phyloP scores from a whole-genome alignment of 2,888 invertebrate genomes.

The Prosapia bicincta region DNA sequence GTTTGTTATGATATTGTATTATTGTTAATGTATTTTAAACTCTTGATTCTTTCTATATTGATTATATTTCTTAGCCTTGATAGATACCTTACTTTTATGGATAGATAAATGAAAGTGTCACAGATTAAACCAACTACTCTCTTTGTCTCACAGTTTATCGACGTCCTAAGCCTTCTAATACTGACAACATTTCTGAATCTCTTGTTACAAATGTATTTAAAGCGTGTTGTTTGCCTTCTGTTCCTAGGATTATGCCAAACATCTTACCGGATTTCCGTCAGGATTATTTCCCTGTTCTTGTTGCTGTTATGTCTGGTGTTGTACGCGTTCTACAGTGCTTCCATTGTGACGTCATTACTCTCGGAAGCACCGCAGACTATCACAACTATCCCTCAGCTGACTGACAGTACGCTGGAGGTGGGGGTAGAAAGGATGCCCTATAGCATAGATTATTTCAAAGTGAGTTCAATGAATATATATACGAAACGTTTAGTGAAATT shows the following conservation, averaged over 20 bases:
- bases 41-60: too few species aligned
- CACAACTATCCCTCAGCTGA: slow-evolving; percentile 31
- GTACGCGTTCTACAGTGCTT: slow-evolving; percentile 35
- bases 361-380: slow-evolving; percentile 34
- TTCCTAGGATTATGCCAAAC: slow-evolving; percentile 30
- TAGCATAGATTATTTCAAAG: slow-evolving; percentile 31
- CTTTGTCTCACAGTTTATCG: too few species aligned
- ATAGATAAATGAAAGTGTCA: too few species aligned
- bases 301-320: slow-evolving; percentile 32
- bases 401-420: slow-evolving; percentile 31
- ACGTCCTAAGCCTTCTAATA: too few species aligned
- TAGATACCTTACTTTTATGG: too few species aligned
- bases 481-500: too few species aligned
- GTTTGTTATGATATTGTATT: too few species aligned
- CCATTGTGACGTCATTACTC: slow-evolving; percentile 34
- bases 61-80: too few species aligned
- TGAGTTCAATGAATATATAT: slow-evolving; percentile 11
- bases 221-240: background rate
- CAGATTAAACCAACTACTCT: too few species aligned
- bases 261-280: slow-evolving; percentile 26
- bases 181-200: too few species aligned
- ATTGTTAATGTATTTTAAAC: too few species aligned
- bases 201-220: too few species aligned
- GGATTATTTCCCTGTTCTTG: slow-evolving; percentile 27
- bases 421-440: slow-evolving; percentile 33